Evolutionary conservation across 2,888 invertebrate genomes (phyloP), one percentile per base, ranked within the genome.

Genomic region (Cancer borealis): DNA sequence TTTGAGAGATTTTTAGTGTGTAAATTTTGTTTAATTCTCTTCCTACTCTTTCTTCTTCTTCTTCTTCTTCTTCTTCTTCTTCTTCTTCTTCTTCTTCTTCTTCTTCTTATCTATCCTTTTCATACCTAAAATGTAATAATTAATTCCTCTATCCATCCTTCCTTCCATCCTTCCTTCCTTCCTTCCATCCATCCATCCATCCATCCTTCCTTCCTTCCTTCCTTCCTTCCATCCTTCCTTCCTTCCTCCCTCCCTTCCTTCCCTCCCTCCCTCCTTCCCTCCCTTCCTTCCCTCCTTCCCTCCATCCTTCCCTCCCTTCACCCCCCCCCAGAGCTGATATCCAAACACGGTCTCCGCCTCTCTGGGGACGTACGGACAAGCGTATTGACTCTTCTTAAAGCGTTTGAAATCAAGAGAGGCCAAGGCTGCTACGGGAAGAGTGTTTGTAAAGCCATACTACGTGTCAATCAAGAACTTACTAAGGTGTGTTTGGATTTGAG

Each of bases 381-480:
- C n/a, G 8, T 49, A 10, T 21, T 89, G 5, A 47, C 89, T 47
- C 89, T 49, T 2, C 45, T 30, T 46, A 73, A 49, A 39, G 93
- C 66, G 14, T 88, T 93, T 47, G 73, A 66, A 5, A 46, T 47
- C n/a, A 89, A 89, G 26, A 89, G 47, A 8, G 26, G n/a, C 0
- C n/a, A 93, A 21, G 88, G 73, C 21, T 90, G 21, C 73, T 89
- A 89, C 79, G 60, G 89, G 3, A 30, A 66, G 8, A 30, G 47
- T 47, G 88, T 93, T 30, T 47, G 21, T 46, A 89, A 79, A 30
- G 89, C 89, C 3, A 21, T 93, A 10, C 47, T 93, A 14, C n/a
- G 10, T 14, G n/a, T 93, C 8, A 93, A 93, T 26, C 30, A n/a
- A 46, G 89, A 93, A 73, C 79, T 93, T 17, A 73, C 60, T 8